phyloP scores from a whole-genome alignment of 2,797 vertebrate species.

The Tympanoctomys barrerae region DNA sequence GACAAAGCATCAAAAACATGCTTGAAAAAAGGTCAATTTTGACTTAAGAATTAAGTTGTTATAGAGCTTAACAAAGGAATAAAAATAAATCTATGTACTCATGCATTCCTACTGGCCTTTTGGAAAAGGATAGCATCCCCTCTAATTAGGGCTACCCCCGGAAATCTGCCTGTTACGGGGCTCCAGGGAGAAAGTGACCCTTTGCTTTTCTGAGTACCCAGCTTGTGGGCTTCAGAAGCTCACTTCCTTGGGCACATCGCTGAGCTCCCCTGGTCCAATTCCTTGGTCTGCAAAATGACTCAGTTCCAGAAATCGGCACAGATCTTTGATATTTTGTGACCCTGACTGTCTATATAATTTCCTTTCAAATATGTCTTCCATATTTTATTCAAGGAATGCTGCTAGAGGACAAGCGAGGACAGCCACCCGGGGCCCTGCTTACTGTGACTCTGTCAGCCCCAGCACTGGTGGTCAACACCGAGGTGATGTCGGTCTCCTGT shows the following conservation, averaged over 20 bases:
- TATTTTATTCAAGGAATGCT: constrained; percentile 1
- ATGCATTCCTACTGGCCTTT: background rate
- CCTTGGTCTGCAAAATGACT: constrained; percentile 6
- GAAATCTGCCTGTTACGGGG: constrained; percentile 48
- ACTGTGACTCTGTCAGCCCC: background rate
- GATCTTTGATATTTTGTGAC: constrained; percentile 9
- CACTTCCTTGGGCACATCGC: background rate
- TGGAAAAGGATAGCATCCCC: constrained; percentile 64
- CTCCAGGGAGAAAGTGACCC: constrained; percentile 29
- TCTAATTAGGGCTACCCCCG: constrained; percentile 11
- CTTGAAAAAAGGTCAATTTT: constrained; percentile 37
- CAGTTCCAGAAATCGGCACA: background rate
- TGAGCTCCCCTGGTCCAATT: background rate
- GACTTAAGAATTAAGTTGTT: constrained; percentile 67
- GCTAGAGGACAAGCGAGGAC: background rate
- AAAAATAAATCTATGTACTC: constrained; percentile 69
- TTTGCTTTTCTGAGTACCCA: background rate
- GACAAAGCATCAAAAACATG: constrained; percentile 49
- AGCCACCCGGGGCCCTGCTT: rapidly evolving
- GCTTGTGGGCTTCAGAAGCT: background rate
- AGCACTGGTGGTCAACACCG: background rate
- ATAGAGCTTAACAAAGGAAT: constrained; percentile 67
- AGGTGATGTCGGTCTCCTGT: background rate
- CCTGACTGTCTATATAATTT: background rate
- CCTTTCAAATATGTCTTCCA: background rate